Base-by-base conservation (phyloP, 1,140 invertebrate genomes). In the Trichomalopsis sarcophagae region DNA sequence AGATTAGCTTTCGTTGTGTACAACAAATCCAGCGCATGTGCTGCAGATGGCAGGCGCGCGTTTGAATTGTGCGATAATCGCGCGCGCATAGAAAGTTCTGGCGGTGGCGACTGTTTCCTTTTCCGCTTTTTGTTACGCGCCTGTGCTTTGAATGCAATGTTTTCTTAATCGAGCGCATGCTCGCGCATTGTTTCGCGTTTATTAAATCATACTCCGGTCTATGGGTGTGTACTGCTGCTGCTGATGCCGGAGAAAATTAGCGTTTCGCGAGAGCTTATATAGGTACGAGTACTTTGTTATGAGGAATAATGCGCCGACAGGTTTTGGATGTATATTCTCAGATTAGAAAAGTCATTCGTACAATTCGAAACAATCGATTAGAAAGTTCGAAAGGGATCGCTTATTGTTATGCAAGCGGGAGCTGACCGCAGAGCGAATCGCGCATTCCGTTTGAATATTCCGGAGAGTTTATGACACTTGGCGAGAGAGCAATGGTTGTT, bases 391-490 rank as follows among this genome's bases (percentile, higher is more conserved):
- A 75, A 75, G 5, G 13, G 30, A 33, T 44, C 40, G 73, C 13
- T 27, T 27, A 33, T 44, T 75, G 21, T 62, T 62, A 62, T 62
- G 55, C 55, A 62, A 62, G 55, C 10, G 6, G 17, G 55, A 62
- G 55, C 40, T 44, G 40, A 62, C 21, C 55, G 55, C n/a, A 62
- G 17, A 62, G 7, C 9, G 30, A 14, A 33, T 40, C 2, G 23
- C 2, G 23, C 62, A n/a, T 84, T 84, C 47, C 82, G 77, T 84
- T 84, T 33, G 30, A 84, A 84, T 84, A 84, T 27, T 44, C 21
- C 9, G 3, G 30, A 77, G 9, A 77, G 17, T 84, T 78, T 84
- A 84, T 71, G n/a, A 27, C 40, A 50, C 71, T 84, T 50, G n/a
- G 68, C 33, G 68, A 11, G 47, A 10, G 14, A 84, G 69, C 69